Evolutionary conservation across 1,140 invertebrate genomes (phyloP).

Genomic region (Euwallacea similis): DNA sequence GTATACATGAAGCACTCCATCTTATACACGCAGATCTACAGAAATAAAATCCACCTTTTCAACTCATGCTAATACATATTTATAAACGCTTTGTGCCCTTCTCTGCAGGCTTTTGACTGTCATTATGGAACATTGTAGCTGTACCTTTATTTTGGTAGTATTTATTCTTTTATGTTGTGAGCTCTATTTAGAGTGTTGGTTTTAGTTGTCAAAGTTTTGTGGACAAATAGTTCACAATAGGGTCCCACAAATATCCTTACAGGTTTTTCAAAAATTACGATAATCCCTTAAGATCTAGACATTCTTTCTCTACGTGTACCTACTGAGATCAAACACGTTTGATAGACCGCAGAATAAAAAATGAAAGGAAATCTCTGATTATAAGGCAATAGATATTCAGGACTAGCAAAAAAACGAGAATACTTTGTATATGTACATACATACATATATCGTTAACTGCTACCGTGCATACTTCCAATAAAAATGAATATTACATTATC

Average conservation of each 20-base stretch:
- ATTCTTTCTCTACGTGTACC: neutral
- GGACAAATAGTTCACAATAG: constrained; percentile 32
- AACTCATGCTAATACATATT: constrained; percentile 19
- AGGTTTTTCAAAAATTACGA: neutral
- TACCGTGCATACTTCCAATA: constrained; percentile 27
- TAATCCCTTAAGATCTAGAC: neutral
- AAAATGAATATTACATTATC: constrained; percentile 38
- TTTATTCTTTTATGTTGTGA: constrained; percentile 28
- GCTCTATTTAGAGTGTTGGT: constrained; percentile 24
- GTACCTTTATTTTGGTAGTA: constrained; percentile 21
- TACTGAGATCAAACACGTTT: constrained; percentile 10
- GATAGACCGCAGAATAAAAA: neutral
- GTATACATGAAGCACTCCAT: no score
- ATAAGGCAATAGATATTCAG: constrained; percentile 28
- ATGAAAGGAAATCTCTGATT: constrained; percentile 28
- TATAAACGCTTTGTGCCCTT: constrained; percentile 29
- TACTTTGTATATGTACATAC: neutral
- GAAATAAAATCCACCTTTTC: no score
- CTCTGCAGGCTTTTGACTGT: constrained; percentile 32
- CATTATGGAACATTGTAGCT: constrained; percentile 20
- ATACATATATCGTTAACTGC: constrained; percentile 14
- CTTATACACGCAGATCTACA: no score
- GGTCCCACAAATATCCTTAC: constrained; percentile 19
- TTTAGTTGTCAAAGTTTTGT: constrained; percentile 29
- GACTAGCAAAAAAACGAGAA: constrained; percentile 8